phyloP scores from a whole-genome alignment of 2,797 vertebrate genomes.

The Dryobates pubescens region DNA sequence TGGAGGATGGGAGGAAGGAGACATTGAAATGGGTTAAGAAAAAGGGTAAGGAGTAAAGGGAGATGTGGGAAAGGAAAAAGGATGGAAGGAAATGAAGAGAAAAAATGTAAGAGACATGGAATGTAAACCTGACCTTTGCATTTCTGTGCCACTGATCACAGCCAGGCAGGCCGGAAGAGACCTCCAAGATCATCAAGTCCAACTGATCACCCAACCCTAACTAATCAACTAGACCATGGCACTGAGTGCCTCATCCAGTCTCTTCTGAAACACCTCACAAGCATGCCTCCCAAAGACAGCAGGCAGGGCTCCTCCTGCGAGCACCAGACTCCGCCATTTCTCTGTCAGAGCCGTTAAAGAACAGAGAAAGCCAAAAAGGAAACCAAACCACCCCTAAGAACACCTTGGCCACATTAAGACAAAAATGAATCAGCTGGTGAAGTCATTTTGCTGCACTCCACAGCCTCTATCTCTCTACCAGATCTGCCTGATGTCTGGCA shows the following conservation, averaged over 20 bases:
- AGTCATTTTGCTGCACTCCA: background rate
- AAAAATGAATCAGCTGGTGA: background rate
- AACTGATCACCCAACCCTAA: too few species aligned
- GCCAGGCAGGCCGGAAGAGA: too few species aligned
- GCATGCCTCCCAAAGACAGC: background rate
- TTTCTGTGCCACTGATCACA: background rate
- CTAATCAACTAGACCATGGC: too few species aligned
- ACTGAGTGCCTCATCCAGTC: too few species aligned
- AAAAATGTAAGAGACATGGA: slow-evolving; percentile 39
- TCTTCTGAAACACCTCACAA: background rate
- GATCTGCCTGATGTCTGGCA: background rate
- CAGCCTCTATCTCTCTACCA: background rate
- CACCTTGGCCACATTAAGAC: background rate
- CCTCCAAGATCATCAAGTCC: too few species aligned
- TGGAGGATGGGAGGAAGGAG: background rate
- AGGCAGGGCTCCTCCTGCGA: background rate
- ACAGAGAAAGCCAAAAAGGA: background rate
- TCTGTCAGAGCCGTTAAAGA: background rate
- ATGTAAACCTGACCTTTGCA: background rate
- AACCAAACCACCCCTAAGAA: background rate
- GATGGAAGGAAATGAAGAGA: slow-evolving; percentile 41
- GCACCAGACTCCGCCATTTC: background rate
- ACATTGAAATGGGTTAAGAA: background rate
- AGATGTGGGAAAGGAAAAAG: background rate
- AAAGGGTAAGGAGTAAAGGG: background rate